These are phyloP conservation scores for Cyrtorhinus lividipennis DNA, from an alignment of 1,140 invertebrate species.

Conservation along the genomic window DNA sequence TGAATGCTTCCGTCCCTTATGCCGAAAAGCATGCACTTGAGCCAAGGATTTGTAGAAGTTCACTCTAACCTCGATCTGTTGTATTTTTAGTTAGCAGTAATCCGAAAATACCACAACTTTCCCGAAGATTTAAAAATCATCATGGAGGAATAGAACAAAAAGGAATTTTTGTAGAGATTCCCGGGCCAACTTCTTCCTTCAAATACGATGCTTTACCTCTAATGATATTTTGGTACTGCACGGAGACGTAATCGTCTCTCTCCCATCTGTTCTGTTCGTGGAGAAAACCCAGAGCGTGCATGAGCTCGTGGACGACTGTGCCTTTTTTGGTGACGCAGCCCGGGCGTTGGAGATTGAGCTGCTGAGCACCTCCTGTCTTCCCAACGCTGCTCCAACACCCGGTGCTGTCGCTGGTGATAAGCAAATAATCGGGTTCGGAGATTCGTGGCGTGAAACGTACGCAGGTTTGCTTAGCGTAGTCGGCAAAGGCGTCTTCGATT, in stretches of 20 bases:
- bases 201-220: conserved; percentile 31
- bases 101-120: too few species aligned
- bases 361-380: conserved; percentile 36
- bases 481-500: conserved; percentile 44
- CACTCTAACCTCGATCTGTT: too few species aligned
- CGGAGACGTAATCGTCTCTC: conserved; percentile 54
- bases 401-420: conserved; percentile 44
- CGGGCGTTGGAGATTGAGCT: conserved; percentile 33
- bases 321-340: conserved; percentile 33
- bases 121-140: too few species aligned
- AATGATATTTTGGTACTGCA: conserved; percentile 58
- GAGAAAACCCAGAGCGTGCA: conserved; percentile 71
- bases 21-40: too few species aligned
- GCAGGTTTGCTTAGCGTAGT: conserved; percentile 55
- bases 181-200: background rate
- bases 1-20: too few species aligned
- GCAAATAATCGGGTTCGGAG: conserved; percentile 46
- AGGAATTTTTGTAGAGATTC: background rate
- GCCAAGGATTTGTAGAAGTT: too few species aligned
- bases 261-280: conserved; percentile 75
- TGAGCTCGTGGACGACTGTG: conserved; percentile 68
- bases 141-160: too few species aligned
- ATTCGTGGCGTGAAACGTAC: conserved; percentile 48
- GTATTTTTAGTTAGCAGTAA: too few species aligned
- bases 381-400: conserved; percentile 55